Evolutionary conservation across 2,113 vertebrate genomes (phyloP), one percentile per base, ranked within the genome.

Genomic region (Limnothrissa miodon): DNA sequence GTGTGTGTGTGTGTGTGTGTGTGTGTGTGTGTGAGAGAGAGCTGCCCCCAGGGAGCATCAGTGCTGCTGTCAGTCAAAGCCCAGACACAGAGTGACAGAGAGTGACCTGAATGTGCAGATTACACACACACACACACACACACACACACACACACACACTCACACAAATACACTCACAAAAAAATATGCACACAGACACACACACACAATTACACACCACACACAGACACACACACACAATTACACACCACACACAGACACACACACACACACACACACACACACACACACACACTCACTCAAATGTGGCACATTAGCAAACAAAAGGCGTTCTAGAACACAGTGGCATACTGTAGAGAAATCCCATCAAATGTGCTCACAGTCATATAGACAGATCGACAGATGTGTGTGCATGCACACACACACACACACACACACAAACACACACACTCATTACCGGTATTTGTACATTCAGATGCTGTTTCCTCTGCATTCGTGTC

Each of bases 81-180:
- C 89, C 88, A 90, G 90, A 93, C 93, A 93, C 93, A 93, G 92
- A 94, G 91, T 90, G 81, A 94, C 95, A 93, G 95, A 94, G 93
- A 87, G 89, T 97, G 95, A 97, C 95, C 96, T 95, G 92, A 91
- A 92, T 94, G 93, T 91, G 92, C 92, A 93, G 93, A 95, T 89
- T 36, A 83, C 5, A 4, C 53, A 66, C 79, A 80, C n/a, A 83
- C 74, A 80, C 48, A 80, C n/a, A n/a, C n/a, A n/a, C n/a, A n/a
- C n/a, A 42, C 42, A 42, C 42, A 42, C 42, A 42, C 42, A 42
- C 2, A 2, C 2, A 42, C 42, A 42, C 42, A 42, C n/a, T n/a
- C n/a, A n/a, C 81, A 88, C 86, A 80, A 79, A 85, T 53, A 83
- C 84, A 29, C 42, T 81, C 85, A 82, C 78, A 84, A 45, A 48